Percentiles rank a stretch among this genome's conserved stretches.
Conservation (phyloP, 2,888 invertebrate genomes). For the Drosophila kuntzei region DNA sequence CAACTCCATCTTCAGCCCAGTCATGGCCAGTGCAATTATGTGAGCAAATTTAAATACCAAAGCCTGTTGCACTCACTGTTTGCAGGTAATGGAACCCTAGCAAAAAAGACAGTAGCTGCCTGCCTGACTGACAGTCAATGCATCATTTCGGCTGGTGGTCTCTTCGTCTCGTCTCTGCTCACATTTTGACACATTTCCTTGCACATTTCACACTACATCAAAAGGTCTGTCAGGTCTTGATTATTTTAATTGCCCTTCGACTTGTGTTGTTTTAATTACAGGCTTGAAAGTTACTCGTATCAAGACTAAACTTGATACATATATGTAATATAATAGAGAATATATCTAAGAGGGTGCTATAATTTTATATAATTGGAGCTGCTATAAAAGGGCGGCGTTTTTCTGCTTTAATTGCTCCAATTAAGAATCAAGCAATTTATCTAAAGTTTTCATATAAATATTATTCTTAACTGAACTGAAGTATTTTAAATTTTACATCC, state of each 20-base stretch:
- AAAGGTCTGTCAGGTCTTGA: slow-evolving; percentile 55
- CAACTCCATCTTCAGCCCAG: slow-evolving; percentile 40
- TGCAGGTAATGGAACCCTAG: slow-evolving; percentile 55
- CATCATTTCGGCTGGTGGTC: slow-evolving; percentile 79
- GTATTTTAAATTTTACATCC: not conserved
- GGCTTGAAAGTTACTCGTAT: slow-evolving; percentile 9
- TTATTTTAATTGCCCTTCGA: slow-evolving; percentile 70
- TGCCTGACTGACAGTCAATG: slow-evolving; percentile 76
- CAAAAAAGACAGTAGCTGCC: slow-evolving; percentile 58
- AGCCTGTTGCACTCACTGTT: slow-evolving; percentile 17
- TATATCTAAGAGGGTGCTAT: slow-evolving; percentile 11
- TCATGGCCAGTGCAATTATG: slow-evolving; percentile 74
- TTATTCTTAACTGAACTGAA: not conserved
- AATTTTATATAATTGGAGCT: slow-evolving; percentile 43
- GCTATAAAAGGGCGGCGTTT: not conserved
- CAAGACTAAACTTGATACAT: slow-evolving; percentile 29
- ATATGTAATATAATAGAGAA: slow-evolving; percentile 34
- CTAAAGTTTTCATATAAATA: not conserved
- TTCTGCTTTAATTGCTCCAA: slow-evolving; percentile 1
- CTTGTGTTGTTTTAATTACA: slow-evolving; percentile 63
- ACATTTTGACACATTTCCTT: slow-evolving; percentile 75
- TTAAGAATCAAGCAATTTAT: not conserved
- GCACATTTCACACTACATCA: slow-evolving; percentile 74
- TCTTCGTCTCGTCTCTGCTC: slow-evolving; percentile 16
- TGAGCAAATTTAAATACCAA: slow-evolving; percentile 82